Evolutionary conservation across 2,888 invertebrate genomes (phyloP).

Genomic region (Rotaria macrura): DNA sequence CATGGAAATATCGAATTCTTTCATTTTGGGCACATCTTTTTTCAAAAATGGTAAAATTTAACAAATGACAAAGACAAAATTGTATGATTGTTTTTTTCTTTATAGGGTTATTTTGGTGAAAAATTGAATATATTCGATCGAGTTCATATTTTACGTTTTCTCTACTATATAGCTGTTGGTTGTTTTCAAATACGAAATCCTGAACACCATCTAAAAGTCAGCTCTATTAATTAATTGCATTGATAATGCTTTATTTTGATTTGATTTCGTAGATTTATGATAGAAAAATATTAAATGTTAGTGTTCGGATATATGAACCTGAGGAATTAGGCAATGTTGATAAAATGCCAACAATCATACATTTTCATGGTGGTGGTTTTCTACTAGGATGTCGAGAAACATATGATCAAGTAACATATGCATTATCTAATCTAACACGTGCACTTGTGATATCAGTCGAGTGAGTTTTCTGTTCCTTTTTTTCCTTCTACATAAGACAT

Average conservation of each 20-base stretch:
- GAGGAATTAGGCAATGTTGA: background rate
- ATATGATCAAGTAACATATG: conserved; percentile 30
- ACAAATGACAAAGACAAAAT: background rate
- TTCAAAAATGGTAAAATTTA: conserved; percentile 7
- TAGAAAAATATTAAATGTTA: background rate
- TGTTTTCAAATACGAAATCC: conserved; percentile 14
- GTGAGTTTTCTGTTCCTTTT: background rate
- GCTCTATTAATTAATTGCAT: background rate
- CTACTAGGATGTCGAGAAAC: conserved; percentile 21
- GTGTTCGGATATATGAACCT: conserved; percentile 11
- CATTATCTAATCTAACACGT: conserved; percentile 26
- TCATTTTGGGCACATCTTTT: conserved; percentile 29
- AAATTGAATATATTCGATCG: background rate
- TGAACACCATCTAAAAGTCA: background rate
- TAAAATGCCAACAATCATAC: conserved; percentile 9
- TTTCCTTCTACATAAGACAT: background rate
- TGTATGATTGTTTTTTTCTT: background rate
- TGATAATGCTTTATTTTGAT: background rate
- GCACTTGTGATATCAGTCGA: conserved; percentile 29
- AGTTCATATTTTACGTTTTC: background rate
- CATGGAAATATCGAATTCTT: conserved; percentile 33
- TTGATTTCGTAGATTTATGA: background rate
- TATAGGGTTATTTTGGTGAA: background rate
- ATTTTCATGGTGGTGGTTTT: conserved; percentile 6
- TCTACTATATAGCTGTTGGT: background rate